A percentile compares a stretch with the other conserved stretches of the same genome.
Conservation (phyloP, 1,140 invertebrate species). For the Gryon sp. region DNA sequence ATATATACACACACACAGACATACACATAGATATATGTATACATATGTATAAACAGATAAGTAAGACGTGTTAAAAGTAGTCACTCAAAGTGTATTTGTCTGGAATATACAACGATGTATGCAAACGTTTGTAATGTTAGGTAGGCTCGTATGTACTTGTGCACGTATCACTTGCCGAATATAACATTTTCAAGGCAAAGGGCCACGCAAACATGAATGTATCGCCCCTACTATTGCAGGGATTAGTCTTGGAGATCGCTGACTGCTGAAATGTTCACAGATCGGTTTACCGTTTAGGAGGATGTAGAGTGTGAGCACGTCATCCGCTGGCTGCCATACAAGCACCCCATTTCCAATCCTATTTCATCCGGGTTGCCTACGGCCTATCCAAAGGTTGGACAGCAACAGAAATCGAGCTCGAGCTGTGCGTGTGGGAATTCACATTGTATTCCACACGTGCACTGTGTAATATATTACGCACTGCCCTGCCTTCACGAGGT, state of each 20-base stretch:
- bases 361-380: constrained; percentile 60
- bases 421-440: constrained; percentile 72
- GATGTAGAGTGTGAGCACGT: constrained; percentile 76
- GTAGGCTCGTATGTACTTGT: constrained; percentile 35
- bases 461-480: constrained; percentile 71
- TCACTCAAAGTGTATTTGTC: constrained; percentile 20
- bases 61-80: constrained; percentile 3
- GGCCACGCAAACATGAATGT: constrained; percentile 64
- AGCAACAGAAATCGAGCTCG: constrained; percentile 50
- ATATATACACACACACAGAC: not conserved
- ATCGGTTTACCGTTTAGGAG: constrained; percentile 80
- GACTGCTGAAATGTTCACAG: constrained; percentile 80
- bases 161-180: constrained; percentile 41
- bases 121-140: constrained; percentile 16
- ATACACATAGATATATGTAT: not conserved
- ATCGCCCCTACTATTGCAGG: constrained; percentile 74
- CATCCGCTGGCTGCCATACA: constrained; percentile 59
- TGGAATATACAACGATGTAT: constrained; percentile 7
- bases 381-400: constrained; percentile 55
- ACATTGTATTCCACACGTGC: constrained; percentile 77
- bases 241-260: constrained; percentile 79
- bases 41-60: no score
- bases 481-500: constrained; percentile 46
- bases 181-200: constrained; percentile 49
- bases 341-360: constrained; percentile 61